Percentiles rank a stretch among this genome's conserved stretches.
Evolutionary conservation across 2,797 vertebrate species (phyloP).

Genomic region (Acanthis flammea): DNA sequence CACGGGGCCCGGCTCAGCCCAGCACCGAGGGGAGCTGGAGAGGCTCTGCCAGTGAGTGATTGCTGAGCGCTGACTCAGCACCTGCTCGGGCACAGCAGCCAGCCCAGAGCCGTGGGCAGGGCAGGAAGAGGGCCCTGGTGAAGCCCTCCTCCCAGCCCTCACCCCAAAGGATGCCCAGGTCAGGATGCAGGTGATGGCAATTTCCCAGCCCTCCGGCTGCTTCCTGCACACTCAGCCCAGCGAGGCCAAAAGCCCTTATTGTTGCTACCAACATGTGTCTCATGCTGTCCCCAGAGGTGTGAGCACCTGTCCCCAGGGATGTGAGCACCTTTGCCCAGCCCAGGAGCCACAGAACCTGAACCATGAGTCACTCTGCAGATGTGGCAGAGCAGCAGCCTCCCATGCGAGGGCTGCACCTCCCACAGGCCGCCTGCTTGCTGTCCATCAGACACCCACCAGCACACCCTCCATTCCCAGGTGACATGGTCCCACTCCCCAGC

Average conservation of each 20-base stretch:
- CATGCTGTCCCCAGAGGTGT: not conserved
- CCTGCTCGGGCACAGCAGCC: not conserved
- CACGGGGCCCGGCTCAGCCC: fast-evolving
- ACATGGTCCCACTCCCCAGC: fast-evolving
- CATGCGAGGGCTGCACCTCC: fast-evolving
- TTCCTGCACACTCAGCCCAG: fast-evolving
- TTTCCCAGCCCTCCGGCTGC: fast-evolving
- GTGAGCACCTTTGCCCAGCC: not conserved
- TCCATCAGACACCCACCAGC: not conserved
- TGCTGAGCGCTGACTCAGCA: constrained; percentile 1
- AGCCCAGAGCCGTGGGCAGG: not conserved
- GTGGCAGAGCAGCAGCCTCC: not conserved
- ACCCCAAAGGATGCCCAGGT: not conserved
- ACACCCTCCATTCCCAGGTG: not conserved
- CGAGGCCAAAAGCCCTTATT: not conserved
- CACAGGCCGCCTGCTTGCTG: not conserved
- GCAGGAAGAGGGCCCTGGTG: not conserved
- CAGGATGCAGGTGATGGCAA: fast-evolving
- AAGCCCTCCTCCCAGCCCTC: not conserved
- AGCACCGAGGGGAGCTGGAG: not conserved
- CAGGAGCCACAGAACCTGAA: not conserved
- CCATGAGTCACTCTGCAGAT: not conserved
- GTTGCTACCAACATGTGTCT: fast-evolving
- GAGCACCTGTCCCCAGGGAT: not conserved
- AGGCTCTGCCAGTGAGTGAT: not conserved